A percentile compares a stretch with the other conserved stretches of the same genome.
Evolutionary conservation across 2,113 vertebrate genomes (phyloP).

Genomic region (Sardina pilchardus): DNA sequence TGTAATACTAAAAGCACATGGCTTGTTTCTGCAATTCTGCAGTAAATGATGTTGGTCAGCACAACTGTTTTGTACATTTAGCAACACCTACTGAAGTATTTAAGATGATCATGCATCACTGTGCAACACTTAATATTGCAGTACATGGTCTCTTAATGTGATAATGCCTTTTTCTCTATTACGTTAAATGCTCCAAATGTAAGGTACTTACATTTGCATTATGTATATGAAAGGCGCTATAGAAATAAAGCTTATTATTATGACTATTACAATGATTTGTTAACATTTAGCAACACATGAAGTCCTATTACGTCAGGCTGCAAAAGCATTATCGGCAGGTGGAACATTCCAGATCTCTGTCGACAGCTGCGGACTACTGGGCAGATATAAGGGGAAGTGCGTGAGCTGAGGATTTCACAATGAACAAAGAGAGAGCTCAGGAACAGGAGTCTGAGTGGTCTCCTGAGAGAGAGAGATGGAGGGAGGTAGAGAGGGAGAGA

Average conservation of each 20-base stretch:
- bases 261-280: neutral
- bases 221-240: too few species aligned
- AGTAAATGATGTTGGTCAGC: neutral
- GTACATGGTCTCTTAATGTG: too few species aligned
- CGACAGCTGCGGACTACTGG: neutral
- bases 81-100: neutral
- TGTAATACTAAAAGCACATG: neutral
- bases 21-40: neutral
- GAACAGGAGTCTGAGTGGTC: neutral
- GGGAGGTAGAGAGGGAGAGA: neutral
- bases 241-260: too few species aligned
- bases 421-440: neutral
- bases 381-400: neutral
- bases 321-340: too few species aligned
- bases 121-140: neutral
- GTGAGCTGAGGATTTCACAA: neutral
- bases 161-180: too few species aligned
- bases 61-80: neutral
- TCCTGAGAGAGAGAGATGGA: neutral
- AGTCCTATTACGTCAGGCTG: neutral
- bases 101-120: neutral
- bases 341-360: too few species aligned
- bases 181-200: too few species aligned
- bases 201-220: too few species aligned
- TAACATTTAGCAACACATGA: neutral